phyloP scores from a whole-genome alignment of 1,140 invertebrate genomes.

The Belonocnema kinseyi region DNA sequence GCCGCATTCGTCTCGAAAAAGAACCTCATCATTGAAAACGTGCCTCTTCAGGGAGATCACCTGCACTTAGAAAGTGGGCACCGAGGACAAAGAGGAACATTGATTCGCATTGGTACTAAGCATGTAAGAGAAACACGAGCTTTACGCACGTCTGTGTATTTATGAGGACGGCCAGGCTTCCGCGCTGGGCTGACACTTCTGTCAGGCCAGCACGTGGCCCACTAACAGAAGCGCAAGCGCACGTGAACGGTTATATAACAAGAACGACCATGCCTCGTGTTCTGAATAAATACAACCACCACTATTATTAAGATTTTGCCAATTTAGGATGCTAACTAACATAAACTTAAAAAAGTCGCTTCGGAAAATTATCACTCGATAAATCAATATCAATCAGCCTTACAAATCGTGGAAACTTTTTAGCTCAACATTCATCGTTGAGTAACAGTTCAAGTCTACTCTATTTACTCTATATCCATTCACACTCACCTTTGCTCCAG shows the following conservation, averaged over 20 bases:
- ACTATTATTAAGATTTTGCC: slow-evolving; percentile 10
- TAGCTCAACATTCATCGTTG: too few species aligned
- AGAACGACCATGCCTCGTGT: slow-evolving; percentile 34
- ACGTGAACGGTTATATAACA: slow-evolving; percentile 50
- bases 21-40: not conserved
- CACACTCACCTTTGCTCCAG: too few species aligned
- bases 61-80: too few species aligned
- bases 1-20: not conserved
- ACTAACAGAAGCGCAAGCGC: slow-evolving; percentile 51
- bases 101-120: slow-evolving; percentile 32
- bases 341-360: not conserved
- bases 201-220: slow-evolving; percentile 52
- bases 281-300: slow-evolving; percentile 37
- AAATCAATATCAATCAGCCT: not conserved
- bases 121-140: slow-evolving; percentile 44
- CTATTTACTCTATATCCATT: too few species aligned
- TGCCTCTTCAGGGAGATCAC: not conserved
- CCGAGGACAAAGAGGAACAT: slow-evolving; percentile 36
- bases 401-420: not conserved
- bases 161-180: slow-evolving; percentile 40
- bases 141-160: slow-evolving; percentile 33
- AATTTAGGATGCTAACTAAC: not conserved
- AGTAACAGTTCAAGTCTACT: too few species aligned
- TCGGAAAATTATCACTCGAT: not conserved
- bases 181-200: slow-evolving; percentile 56